Percentiles rank a stretch among this genome's conserved stretches.
phyloP scores from a whole-genome alignment of 2,888 invertebrate species.

The Eupithecia exiguata region DNA sequence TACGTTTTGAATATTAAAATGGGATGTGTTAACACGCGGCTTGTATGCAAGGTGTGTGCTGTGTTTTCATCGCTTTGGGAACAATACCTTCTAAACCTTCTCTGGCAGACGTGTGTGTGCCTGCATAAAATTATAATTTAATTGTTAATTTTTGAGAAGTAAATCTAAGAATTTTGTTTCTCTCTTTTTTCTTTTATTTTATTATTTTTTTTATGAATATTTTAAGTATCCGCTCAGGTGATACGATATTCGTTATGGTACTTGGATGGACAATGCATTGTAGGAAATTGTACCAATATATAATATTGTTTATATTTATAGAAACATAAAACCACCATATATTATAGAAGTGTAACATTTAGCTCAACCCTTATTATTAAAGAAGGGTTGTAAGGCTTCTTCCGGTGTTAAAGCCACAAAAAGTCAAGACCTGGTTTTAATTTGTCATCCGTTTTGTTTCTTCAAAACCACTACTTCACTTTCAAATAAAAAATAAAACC shows the following conservation, averaged over 20 bases:
- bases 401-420: conserved; percentile 34
- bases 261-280: background rate
- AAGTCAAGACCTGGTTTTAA: conserved; percentile 19
- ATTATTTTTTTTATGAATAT: background rate
- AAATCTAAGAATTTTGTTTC: background rate
- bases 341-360: background rate
- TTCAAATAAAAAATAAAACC: background rate
- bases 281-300: background rate
- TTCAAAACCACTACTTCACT: background rate
- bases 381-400: conserved; percentile 28
- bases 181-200: background rate
- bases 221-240: background rate
- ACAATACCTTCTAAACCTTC: conserved; percentile 24
- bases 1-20: conserved; percentile 62
- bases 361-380: conserved; percentile 9
- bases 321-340: too few species aligned
- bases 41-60: conserved; percentile 51
- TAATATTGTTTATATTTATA: background rate
- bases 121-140: background rate
- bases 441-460: conserved; percentile 25
- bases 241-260: background rate
- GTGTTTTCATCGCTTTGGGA: conserved; percentile 38
- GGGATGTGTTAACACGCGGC: conserved; percentile 59
- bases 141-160: background rate
- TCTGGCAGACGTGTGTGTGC: background rate